Evolutionary conservation across 2,888 invertebrate species (phyloP).

Genomic region (Polia nebulosa): DNA sequence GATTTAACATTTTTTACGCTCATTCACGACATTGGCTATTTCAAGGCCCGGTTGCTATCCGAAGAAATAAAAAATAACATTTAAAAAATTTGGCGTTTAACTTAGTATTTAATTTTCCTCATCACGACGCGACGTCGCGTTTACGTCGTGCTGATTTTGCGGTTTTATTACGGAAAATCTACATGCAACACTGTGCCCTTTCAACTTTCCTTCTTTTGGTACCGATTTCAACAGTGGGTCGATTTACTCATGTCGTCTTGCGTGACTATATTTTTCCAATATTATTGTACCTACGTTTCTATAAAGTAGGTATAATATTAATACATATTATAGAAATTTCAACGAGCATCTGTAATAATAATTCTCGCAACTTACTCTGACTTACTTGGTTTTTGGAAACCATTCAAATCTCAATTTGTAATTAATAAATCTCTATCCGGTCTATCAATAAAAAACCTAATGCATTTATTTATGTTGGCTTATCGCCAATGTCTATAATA

Average conservation of each 20-base stretch:
- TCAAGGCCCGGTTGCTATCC: conserved; percentile 16
- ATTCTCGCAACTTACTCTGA: background rate
- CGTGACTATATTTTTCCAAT: background rate
- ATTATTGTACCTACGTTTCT: too few relatives aligned
- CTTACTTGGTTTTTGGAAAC: conserved; percentile 19
- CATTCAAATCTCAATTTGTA: conserved; percentile 25
- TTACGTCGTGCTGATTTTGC: background rate
- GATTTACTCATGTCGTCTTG: background rate
- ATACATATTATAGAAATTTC: too few relatives aligned
- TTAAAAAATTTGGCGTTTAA: conserved; percentile 20
- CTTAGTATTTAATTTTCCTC: background rate
- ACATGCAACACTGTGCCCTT: background rate
- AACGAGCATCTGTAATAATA: background rate
- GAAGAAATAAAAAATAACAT: background rate
- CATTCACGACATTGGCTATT: conserved; percentile 42
- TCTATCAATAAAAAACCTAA: conserved; percentile 44
- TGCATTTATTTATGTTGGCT: conserved; percentile 58
- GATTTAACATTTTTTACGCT: conserved; percentile 40
- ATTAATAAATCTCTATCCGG: conserved; percentile 24
- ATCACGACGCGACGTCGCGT: background rate
- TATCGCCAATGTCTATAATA: conserved; percentile 51
- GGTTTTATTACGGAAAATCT: conserved; percentile 10
- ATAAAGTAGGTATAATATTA: too few relatives aligned
- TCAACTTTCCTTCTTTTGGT: conserved; percentile 7
- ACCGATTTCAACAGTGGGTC: background rate